Percentiles rank a stretch among this genome's conserved stretches.
These are phyloP conservation scores for Butorides virescens DNA, from an alignment of 2,113 vertebrate genomes.

Conservation along the genomic window DNA sequence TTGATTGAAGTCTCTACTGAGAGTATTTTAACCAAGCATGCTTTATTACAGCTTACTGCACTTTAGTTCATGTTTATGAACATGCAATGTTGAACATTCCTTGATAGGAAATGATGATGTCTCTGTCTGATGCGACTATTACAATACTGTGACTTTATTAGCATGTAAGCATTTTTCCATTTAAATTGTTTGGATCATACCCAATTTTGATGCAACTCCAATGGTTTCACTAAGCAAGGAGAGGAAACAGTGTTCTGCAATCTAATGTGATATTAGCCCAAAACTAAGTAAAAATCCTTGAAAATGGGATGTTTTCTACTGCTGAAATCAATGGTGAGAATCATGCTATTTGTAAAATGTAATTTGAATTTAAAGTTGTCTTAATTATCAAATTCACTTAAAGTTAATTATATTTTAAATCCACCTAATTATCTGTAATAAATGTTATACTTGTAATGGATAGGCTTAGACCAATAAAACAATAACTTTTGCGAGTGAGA, in stretches of 20 bases:
- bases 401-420: constrained; percentile 50
- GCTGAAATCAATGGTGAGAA: not conserved
- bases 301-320: not conserved
- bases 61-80: not conserved
- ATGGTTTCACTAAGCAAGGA: not conserved
- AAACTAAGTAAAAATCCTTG: not conserved
- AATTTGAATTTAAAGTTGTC: constrained; percentile 40
- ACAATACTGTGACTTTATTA: not conserved
- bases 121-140: not conserved
- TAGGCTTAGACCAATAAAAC: constrained; percentile 26
- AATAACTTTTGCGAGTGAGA: constrained; percentile 36
- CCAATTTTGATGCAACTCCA: not conserved
- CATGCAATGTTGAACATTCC: not conserved
- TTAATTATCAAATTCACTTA: constrained; percentile 54
- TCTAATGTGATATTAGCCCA: not conserved
- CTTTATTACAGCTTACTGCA: not conserved
- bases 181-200: not conserved
- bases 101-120: not conserved
- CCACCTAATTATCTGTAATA: constrained; percentile 44
- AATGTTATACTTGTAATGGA: constrained; percentile 45
- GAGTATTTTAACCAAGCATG: not conserved
- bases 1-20: not conserved
- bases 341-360: constrained; percentile 3
- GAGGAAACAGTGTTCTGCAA: not conserved
- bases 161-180: not conserved